Percentiles rank a stretch among this genome's conserved stretches.
Evolutionary conservation across 2,113 vertebrate species (phyloP).

Genomic region (Columba livia): DNA sequence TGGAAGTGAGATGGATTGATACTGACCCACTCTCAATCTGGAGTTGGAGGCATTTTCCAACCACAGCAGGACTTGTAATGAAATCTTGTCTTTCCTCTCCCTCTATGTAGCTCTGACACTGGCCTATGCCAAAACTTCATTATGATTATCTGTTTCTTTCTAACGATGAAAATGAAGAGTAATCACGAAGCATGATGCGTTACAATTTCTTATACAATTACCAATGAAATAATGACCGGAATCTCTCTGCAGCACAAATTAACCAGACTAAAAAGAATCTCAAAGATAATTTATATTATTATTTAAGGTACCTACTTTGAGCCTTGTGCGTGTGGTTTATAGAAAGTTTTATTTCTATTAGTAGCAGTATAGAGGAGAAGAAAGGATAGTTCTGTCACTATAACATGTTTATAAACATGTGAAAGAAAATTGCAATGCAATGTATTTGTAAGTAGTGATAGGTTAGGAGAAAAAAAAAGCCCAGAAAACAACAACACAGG

Average conservation of each 20-base stretch:
- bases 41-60: background rate
- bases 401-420: background rate
- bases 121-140: background rate
- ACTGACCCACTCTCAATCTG: accelerated
- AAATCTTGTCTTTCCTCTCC: background rate
- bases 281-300: background rate
- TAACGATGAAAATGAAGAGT: slow-evolving; percentile 22
- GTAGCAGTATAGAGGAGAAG: background rate
- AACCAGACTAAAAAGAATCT: background rate
- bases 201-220: background rate
- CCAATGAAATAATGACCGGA: background rate
- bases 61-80: background rate
- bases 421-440: background rate
- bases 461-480: background rate
- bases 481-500: background rate
- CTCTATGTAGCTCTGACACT: background rate
- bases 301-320: background rate
- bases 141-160: background rate
- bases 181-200: background rate
- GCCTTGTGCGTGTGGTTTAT: background rate
- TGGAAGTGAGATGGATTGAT: background rate
- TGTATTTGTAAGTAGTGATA: background rate
- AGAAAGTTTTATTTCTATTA: background rate
- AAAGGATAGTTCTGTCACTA: background rate
- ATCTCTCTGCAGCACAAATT: background rate